phyloP scores from a whole-genome alignment of 1,140 invertebrate species.

The Papilio helenus region DNA sequence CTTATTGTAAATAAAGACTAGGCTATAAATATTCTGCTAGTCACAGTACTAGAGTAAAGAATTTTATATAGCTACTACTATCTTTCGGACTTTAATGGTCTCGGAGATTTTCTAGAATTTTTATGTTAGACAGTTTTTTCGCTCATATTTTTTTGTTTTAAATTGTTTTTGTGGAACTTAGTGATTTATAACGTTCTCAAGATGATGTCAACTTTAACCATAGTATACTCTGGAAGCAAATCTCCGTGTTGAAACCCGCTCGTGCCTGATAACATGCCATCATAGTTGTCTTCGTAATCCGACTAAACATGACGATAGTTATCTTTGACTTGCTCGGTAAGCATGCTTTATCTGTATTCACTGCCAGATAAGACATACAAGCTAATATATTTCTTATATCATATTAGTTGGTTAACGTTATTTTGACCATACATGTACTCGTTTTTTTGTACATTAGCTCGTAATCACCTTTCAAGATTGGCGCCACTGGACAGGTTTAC shows the following conservation, averaged over 20 bases:
- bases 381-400: not conserved
- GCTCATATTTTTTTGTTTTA: not conserved
- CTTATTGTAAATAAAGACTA: not conserved
- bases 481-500: conserved; percentile 20
- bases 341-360: conserved; percentile 12
- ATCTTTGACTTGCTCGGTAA: conserved; percentile 17
- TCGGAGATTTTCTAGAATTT: not conserved
- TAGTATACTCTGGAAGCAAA: conserved; percentile 15
- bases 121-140: not conserved
- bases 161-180: not conserved
- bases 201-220: not conserved
- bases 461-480: conserved; percentile 21
- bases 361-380: conserved; percentile 30
- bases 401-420: conserved; percentile 1
- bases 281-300: conserved; percentile 23
- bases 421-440: not conserved
- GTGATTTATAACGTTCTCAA: not conserved
- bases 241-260: not conserved
- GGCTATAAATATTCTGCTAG: conserved; percentile 7
- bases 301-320: conserved; percentile 22
- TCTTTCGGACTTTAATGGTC: not conserved
- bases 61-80: conserved; percentile 47
- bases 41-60: conserved; percentile 43
- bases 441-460: conserved; percentile 13
- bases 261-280: conserved; percentile 31